Evolutionary conservation across 35 echinoderm and acorn worm genomes (phyloP).

Genomic region (Apostichopus californicus): DNA sequence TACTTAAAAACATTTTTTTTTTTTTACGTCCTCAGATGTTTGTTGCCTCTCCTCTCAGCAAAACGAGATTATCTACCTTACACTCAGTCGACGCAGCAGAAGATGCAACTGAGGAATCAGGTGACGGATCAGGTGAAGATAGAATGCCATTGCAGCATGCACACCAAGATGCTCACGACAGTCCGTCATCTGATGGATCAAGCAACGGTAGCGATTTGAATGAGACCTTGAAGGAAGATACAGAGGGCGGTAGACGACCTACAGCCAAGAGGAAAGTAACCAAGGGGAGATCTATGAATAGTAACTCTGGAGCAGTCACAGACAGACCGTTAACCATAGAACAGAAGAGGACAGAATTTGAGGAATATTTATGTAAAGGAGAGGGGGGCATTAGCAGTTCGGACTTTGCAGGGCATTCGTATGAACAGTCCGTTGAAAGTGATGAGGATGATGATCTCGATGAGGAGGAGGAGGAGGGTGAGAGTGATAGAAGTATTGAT

Average conservation of each 20-base stretch:
- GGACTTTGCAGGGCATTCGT: neutral
- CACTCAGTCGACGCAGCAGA: slow-evolving; percentile 34
- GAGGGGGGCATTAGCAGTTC: neutral
- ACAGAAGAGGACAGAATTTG: neutral
- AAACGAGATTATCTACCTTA: slow-evolving; percentile 40
- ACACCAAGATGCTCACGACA: neutral
- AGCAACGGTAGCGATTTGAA: slow-evolving; percentile 36
- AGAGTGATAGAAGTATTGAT: slow-evolving; percentile 44
- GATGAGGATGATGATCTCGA: slow-evolving; percentile 47
- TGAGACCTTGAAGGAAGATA: neutral
- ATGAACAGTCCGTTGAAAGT: neutral
- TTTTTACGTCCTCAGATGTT: slow-evolving; percentile 25
- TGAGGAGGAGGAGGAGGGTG: slow-evolving; percentile 35
- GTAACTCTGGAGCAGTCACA: neutral
- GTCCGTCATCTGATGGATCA: neutral
- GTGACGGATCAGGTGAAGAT: slow-evolving; percentile 55
- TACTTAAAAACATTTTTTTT: neutral
- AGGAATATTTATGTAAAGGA: neutral
- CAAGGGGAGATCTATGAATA: slow-evolving; percentile 10
- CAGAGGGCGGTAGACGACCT: neutral
- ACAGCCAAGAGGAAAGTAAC: slow-evolving; percentile 33
- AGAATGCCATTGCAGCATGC: neutral
- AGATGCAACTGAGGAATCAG: slow-evolving; percentile 23
- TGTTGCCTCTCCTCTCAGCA: slow-evolving; percentile 12
- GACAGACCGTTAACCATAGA: neutral